phyloP scores from a whole-genome alignment of 23 tunicate genomes.

The Phallusia fumigata region DNA sequence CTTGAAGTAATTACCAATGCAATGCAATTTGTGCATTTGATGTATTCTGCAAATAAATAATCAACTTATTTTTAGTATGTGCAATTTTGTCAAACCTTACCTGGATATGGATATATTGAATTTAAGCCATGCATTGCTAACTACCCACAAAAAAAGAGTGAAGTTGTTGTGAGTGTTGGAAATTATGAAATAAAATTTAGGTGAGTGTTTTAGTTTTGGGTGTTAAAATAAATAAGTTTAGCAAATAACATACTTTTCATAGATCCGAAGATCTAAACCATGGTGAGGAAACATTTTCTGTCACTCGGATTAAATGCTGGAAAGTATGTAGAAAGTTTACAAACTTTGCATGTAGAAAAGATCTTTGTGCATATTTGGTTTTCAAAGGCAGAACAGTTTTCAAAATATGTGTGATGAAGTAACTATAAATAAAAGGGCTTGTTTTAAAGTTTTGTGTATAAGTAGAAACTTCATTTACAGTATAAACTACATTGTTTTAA shows the following conservation, averaged over 20 bases:
- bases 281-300: slow-evolving; percentile 38
- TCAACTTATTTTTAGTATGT: slow-evolving; percentile 21
- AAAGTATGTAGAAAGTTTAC: slow-evolving; percentile 30
- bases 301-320: slow-evolving; percentile 84
- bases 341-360: no score
- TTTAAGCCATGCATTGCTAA: slow-evolving; percentile 71
- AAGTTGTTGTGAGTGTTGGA: slow-evolving; percentile 64
- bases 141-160: slow-evolving; percentile 44
- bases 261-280: background rate
- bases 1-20: slow-evolving; percentile 36
- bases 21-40: background rate
- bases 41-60: background rate
- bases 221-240: background rate
- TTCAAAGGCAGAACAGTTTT: background rate
- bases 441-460: no score
- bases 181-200: slow-evolving; percentile 63
- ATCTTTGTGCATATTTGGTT: background rate
- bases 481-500: no score
- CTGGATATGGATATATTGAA: slow-evolving; percentile 69
- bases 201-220: slow-evolving; percentile 6
- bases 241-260: background rate
- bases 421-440: no score
- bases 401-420: background rate
- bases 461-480: no score
- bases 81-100: slow-evolving; percentile 78